Evolutionary conservation across 2,888 invertebrate species (phyloP).

Genomic region (Gymnoscelis rufifasciata): DNA sequence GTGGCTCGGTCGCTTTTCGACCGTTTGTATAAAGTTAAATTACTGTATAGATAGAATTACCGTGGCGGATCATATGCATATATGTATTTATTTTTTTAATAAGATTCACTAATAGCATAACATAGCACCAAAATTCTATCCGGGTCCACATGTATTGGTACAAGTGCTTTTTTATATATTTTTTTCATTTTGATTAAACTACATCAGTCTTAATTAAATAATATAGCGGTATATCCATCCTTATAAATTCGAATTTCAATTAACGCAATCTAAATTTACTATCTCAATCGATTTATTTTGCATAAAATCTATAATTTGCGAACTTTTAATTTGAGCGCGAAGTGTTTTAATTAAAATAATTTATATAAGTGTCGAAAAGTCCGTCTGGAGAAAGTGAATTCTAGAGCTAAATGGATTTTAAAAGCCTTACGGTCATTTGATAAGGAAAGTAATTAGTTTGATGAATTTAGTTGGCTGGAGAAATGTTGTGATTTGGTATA

Average conservation of each 20-base stretch:
- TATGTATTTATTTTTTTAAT: no score
- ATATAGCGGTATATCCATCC: no score
- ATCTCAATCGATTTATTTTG: slow-evolving; percentile 18
- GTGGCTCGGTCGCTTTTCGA: no score
- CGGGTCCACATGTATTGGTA: no score
- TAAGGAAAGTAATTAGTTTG: slow-evolving; percentile 5
- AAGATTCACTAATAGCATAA: no score
- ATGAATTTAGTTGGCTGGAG: neutral
- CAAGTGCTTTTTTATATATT: no score
- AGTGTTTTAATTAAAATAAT: slow-evolving; percentile 17
- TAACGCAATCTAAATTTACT: slow-evolving; percentile 20
- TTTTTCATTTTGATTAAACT: no score
- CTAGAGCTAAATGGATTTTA: slow-evolving; percentile 6
- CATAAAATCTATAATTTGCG: slow-evolving; percentile 23
- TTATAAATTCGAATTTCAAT: slow-evolving; percentile 1
- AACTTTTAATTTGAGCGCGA: slow-evolving; percentile 15
- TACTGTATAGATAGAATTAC: no score
- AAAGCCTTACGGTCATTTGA: slow-evolving; percentile 6
- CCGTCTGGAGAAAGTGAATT: slow-evolving; percentile 10
- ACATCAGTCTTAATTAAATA: no score
- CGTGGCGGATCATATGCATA: no score
- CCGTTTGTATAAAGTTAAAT: no score
- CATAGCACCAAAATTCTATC: no score
- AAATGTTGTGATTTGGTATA: neutral
- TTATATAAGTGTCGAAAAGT: slow-evolving; percentile 11